Evolutionary conservation across 2,888 invertebrate genomes (phyloP), one percentile per base, ranked within the genome.

Genomic region (Athalia cordata): DNA sequence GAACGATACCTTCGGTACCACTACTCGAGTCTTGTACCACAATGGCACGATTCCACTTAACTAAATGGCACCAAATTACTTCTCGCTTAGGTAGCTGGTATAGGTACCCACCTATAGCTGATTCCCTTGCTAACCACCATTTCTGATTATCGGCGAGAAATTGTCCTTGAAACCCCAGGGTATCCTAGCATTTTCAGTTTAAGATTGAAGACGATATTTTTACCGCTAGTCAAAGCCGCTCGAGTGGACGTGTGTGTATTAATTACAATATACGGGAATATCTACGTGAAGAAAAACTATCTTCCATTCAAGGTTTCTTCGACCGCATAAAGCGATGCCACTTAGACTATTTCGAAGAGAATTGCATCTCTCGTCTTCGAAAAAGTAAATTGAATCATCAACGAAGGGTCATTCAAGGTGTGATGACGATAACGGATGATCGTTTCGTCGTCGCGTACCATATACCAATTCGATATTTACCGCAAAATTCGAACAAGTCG

Each of bases 1-100:
- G 68, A 52, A 55, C n/a, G 29, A 68, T 50, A 68, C 43, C 29
- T 68, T 68, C n/a, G 29, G 68, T 68, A 29, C 29, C 55, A 7
- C 11, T 8, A 66, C 68, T 52, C 52, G 68, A 68, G 68, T 62
- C 29, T 15, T 62, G 45, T n/a, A 72, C 68, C 68, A 68, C 72
- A 72, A 72, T 72, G 72, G 72, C 49, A 59, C 72, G 72, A 72
- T 72, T 72, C 72, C 72, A 72, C 72, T 72, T 72, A 72, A 72
- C 72, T 72, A 72, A 72, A 72, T 72, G 72, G 72, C 59, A 72
- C 47, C 59, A 72, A 72, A 72, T 72, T 72, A 72, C 72, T 72
- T 15, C 72, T n/a, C 59, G 72, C 72, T 72, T 72, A 72, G 8
- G 70, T 57, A 8, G 52, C 6, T 61, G 13, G 29, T 29, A 29